Conservation (phyloP, 2,888 invertebrate species). For the Parapristionchus giblindavisi region DNA sequence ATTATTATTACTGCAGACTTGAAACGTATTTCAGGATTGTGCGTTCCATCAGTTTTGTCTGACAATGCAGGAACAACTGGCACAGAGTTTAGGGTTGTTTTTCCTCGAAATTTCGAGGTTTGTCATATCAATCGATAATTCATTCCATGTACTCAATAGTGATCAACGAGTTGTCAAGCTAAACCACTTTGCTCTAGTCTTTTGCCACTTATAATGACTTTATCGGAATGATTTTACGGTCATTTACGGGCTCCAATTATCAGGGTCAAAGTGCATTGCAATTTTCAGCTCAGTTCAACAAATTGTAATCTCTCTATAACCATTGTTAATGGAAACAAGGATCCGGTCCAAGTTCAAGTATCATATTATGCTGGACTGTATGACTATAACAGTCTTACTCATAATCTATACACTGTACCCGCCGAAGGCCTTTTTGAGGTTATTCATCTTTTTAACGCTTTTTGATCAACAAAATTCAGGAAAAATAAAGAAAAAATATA, state of each 20-base stretch:
- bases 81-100: slow-evolving; percentile 12
- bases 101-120: slow-evolving; percentile 31
- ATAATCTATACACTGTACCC: neutral
- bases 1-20: too few species aligned
- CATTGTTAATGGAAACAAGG: slow-evolving; percentile 7
- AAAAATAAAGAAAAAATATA: too few species aligned
- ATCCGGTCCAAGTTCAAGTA: neutral
- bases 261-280: too few species aligned
- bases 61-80: slow-evolving; percentile 4
- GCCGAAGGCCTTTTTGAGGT: neutral
- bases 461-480: too few species aligned
- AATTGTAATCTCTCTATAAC: slow-evolving; percentile 19
- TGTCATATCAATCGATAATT: neutral
- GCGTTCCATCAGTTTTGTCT: too few species aligned
- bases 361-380: neutral
- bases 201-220: neutral
- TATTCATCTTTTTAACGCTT: too few species aligned
- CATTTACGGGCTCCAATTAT: too few species aligned
- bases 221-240: neutral
- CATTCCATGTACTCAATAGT: neutral
- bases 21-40: neutral
- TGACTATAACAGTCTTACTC: neutral
- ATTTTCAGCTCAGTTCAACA: slow-evolving; percentile 18
- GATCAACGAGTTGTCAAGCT: neutral
- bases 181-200: neutral